Conservation (phyloP, 2,797 vertebrate genomes). For the Lates japonicus region DNA sequence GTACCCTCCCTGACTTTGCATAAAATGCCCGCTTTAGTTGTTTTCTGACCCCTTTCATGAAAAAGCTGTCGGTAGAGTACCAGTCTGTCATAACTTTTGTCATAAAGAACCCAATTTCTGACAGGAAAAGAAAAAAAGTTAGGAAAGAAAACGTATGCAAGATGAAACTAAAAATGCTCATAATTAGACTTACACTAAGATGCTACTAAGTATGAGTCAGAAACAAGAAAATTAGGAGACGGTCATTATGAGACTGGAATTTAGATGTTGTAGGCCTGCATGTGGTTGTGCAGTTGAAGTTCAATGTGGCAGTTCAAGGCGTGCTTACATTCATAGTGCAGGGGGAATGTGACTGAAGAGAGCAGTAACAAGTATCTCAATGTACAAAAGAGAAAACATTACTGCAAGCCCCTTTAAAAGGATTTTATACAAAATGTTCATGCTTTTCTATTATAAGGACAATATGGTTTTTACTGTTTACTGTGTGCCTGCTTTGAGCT, state of each 20-base stretch:
- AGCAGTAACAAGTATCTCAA: background rate
- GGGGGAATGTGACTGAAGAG: constrained; percentile 25
- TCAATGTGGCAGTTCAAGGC: constrained; percentile 31
- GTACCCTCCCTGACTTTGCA: constrained; percentile 1
- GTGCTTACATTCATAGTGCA: constrained; percentile 58
- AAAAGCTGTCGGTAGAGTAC: background rate
- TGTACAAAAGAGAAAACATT: constrained; percentile 24
- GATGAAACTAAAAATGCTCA: background rate
- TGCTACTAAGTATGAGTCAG: background rate
- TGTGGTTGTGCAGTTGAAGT: background rate
- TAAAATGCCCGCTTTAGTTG: background rate
- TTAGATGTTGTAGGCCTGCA: background rate
- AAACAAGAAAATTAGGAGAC: background rate
- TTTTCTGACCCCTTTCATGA: background rate
- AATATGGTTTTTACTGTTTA: background rate
- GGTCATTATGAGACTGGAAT: background rate
- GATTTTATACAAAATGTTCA: constrained; percentile 36
- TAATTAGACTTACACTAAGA: background rate
- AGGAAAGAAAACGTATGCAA: background rate
- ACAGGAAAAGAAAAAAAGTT: background rate
- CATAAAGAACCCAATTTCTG: background rate
- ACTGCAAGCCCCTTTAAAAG: constrained; percentile 1
- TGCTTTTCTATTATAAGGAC: constrained; percentile 18
- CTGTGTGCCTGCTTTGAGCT: background rate
- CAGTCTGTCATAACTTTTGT: background rate